phyloP scores from a whole-genome alignment of 2,888 invertebrate species.

The Zonitis immaculata region DNA sequence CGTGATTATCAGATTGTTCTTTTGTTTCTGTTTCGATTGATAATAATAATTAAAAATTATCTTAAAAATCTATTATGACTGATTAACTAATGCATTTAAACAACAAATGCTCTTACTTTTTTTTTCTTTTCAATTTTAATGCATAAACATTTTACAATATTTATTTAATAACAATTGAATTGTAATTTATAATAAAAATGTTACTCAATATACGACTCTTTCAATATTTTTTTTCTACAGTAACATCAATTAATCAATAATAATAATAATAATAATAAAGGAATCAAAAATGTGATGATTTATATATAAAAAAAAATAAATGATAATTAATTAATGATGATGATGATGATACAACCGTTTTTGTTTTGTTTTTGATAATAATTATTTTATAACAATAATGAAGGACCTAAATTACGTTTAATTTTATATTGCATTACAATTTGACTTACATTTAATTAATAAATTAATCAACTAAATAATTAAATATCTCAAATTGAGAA shows the following conservation, averaged over 20 bases:
- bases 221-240: not conserved
- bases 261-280: not conserved
- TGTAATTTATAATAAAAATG: constrained; percentile 2
- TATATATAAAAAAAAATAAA: too few species aligned
- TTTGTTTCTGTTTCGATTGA: constrained; percentile 11
- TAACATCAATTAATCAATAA: too few species aligned
- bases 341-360: constrained; percentile 2
- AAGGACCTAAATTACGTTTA: constrained; percentile 10
- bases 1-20: constrained; percentile 18
- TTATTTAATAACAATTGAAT: constrained; percentile 15
- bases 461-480: constrained; percentile 7
- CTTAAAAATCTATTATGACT: constrained; percentile 19
- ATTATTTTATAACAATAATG: constrained; percentile 5
- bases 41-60: not conserved
- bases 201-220: constrained; percentile 1
- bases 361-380: not conserved
- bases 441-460: not conserved
- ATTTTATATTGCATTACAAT: constrained; percentile 10
- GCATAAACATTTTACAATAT: constrained; percentile 12
- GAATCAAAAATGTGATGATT: constrained; percentile 14
- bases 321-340: constrained; percentile 11
- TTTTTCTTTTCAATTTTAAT: too few species aligned
- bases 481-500: constrained; percentile 12
- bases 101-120: constrained; percentile 23
- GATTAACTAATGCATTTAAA: constrained; percentile 25